Conservation (phyloP, 2,113 vertebrate species). For the Panthera tigris region DNA sequence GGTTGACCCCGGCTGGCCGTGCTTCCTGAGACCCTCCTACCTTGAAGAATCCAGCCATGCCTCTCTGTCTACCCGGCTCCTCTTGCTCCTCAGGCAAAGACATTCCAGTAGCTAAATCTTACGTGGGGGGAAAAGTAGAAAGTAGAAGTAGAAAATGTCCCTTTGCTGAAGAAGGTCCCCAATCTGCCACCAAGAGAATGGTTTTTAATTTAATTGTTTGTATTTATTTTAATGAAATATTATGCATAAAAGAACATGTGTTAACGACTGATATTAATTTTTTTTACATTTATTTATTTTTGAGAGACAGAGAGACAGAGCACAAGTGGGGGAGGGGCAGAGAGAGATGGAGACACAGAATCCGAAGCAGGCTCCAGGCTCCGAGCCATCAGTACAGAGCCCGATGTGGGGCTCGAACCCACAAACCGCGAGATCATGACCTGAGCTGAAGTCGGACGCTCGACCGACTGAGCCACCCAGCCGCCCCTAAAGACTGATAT, state of each 20-base stretch:
- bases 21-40: neutral
- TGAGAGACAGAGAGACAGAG: too few species aligned
- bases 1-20: too few species aligned
- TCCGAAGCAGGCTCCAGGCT: too few species aligned
- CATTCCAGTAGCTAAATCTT: neutral
- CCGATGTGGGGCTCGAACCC: too few species aligned
- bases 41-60: neutral
- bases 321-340: too few species aligned
- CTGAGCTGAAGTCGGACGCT: too few species aligned
- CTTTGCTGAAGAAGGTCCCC: neutral
- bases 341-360: too few species aligned
- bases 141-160: neutral
- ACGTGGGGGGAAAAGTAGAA: neutral
- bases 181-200: neutral
- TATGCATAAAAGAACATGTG: neutral
- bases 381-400: too few species aligned
- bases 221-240: constrained; percentile 54
- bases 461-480: too few species aligned
- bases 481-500: neutral
- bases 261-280: neutral
- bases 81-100: neutral
- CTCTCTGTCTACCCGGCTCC: too few species aligned
- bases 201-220: constrained; percentile 44
- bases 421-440: too few species aligned
- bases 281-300: too few species aligned